phyloP scores from a whole-genome alignment of 92 coral and sea anemone species.

The Porites evermanni region DNA sequence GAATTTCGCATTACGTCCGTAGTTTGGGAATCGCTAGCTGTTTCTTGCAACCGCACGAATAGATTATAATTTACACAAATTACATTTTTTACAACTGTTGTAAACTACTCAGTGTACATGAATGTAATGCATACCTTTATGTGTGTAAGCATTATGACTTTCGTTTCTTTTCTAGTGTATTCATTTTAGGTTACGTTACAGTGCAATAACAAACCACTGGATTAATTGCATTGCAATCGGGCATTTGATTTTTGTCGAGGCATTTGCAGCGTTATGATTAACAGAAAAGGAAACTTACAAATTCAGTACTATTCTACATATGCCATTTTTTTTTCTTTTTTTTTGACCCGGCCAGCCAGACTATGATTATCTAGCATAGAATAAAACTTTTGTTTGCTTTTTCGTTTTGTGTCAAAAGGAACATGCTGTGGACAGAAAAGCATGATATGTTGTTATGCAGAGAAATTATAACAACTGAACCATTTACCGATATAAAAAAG shows the following conservation, averaged over 20 bases:
- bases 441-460: conserved; percentile 33
- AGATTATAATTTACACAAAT: too few relatives aligned
- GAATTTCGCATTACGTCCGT: neutral
- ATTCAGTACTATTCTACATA: conserved; percentile 16
- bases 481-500: conserved; percentile 29
- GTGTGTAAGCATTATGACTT: too few relatives aligned
- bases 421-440: conserved; percentile 38
- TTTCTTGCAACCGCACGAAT: too few relatives aligned
- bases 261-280: neutral
- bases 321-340: neutral
- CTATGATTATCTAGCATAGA: neutral
- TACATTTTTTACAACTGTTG: too few relatives aligned
- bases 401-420: conserved; percentile 22
- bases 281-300: conserved; percentile 24
- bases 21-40: too few relatives aligned
- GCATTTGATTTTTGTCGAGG: too few relatives aligned
- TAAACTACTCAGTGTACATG: too few relatives aligned
- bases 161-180: too few relatives aligned
- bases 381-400: conserved; percentile 19
- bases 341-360: neutral
- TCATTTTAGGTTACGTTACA: too few relatives aligned
- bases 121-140: too few relatives aligned
- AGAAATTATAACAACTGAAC: conserved; percentile 32
- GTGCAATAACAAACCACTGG: too few relatives aligned
- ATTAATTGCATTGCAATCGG: too few relatives aligned